Evolutionary conservation across 53 echinoderm and acorn worm species (phyloP), one percentile per base, ranked within the genome.

Genomic region (Paracentrotus lividus): DNA sequence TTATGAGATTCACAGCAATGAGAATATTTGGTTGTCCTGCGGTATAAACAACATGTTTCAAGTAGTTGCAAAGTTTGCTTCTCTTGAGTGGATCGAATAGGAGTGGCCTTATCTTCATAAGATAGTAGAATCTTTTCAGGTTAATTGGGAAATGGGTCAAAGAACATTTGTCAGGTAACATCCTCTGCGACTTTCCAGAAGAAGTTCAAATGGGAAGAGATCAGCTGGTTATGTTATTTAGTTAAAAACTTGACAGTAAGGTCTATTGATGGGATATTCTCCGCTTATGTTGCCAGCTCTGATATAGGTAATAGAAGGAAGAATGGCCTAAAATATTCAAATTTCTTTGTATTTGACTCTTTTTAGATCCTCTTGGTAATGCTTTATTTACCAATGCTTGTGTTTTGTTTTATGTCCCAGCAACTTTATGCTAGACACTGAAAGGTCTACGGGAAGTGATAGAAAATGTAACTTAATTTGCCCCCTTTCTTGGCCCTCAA

Each of bases 21-120:
- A 81, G 81, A 26, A 47, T n/a, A 81, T 45, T 81, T 81, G 81
- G 47, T 45, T 81, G 81, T 81, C 47, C 47, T 7, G 45, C 13
- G 44, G 44, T n/a, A 13, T 24, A 81, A 81, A 81, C 81, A 81
- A 81, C 81, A 81, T 47, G 3, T 81, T 23, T 81, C 81, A 81
- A 81, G 81, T 81, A 81, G 81, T 81, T 81, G 81, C 26, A 20
- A 81, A 47, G 81, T 81, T 81, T 81, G 81, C 47, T 81, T 81
- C 26, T 45, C 47, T 10, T 44, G 81, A 81, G 81, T 81, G 81
- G 81, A n/a, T 81, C 2, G 81, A 47, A 81, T 24, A 38, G 81
- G 81, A 81, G 81, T 81, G 81, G 76, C 47, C 81, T 81, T 81
- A 81, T 81, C 81, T 81, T 15, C 49, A 81, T 81, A n/a, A 24